A percentile compares a stretch with the other conserved stretches of the same genome.
phyloP scores from a whole-genome alignment of 2,888 invertebrate species.

The Acleris cristana region DNA sequence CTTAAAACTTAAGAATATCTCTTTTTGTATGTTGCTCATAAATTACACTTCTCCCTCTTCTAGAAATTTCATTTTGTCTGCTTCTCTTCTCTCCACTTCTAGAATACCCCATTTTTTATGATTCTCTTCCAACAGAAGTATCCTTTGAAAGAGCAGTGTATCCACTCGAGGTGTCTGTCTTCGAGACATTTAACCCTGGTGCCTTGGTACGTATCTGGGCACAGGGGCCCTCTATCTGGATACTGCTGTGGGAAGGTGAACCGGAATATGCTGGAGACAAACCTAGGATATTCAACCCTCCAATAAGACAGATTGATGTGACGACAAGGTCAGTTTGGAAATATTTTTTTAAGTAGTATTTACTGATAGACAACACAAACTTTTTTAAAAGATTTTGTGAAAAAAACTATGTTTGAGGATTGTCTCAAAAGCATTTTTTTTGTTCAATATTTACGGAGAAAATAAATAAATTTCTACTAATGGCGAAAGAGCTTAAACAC shows the following conservation, averaged over 20 bases:
- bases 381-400: no score
- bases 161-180: constrained; percentile 88
- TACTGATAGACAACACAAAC: no score
- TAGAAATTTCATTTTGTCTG: not conserved
- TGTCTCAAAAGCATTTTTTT: no score
- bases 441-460: no score
- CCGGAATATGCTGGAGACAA: constrained; percentile 85
- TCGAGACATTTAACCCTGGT: constrained; percentile 94
- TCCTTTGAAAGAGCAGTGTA: constrained; percentile 87
- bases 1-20: no score
- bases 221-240: constrained; percentile 84
- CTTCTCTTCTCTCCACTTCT: not conserved
- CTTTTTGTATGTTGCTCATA: no score
- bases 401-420: no score
- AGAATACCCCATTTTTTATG: constrained; percentile 48
- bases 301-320: constrained; percentile 82
- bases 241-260: constrained; percentile 89
- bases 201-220: constrained; percentile 93
- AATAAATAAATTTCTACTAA: no score
- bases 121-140: constrained; percentile 79
- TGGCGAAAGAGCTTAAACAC: no score
- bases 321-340: constrained; percentile 60
- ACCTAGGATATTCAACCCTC: constrained; percentile 91
- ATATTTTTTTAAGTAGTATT: not conserved
- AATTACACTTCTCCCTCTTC: not conserved